Base-by-base conservation (phyloP, 2,113 vertebrate genomes). In the Anolis sagrei region DNA sequence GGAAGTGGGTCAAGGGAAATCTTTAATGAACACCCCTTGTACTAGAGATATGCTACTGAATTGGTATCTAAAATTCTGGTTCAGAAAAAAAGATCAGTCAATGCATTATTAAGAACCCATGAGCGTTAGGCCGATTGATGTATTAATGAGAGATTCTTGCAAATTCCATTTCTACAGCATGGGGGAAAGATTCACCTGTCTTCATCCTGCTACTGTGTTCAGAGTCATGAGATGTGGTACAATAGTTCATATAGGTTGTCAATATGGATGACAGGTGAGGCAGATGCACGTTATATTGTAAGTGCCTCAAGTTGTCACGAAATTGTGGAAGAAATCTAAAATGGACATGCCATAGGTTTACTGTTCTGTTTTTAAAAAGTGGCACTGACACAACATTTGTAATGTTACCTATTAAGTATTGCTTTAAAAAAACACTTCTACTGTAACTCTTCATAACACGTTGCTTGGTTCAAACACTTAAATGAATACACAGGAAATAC, bases 281-380 rank as follows among this genome's bases (percentile, higher is more conserved):
- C 69, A 86, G 51, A 62, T 80, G 2, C 36, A 10, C 34, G 23
- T 80, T 62, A 80, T 51, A 86, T 8, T 51, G 78, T 61, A 74
- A 19, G 32, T 66, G 68, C 77, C 70, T 81, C 78, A 36, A 27
- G 74, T 34, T 23, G 73, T 51, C 36, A 74, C 21, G 32, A 49
- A 84, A 23, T 81, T 64, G 69, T 49, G 39, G 23, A 64, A 48
- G 29, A 74, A 80, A 64, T 74, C 69, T 79, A 86, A 23, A 74
- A 81, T 2, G 74, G 62, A 25, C 48, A 69, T 77, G 44, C 77
- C 32, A 79, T 64, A 44, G 69, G 29, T 48, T 21, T 64, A 74
- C 39, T 74, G 75, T 32, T 64, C 19, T 36, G 48, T 34, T 58
- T 58, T 58, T 44, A 58, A 70, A 48, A 82, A 82, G 13, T 61